Evolutionary conservation across 2,113 vertebrate species (phyloP).

Genomic region (Apus apus): DNA sequence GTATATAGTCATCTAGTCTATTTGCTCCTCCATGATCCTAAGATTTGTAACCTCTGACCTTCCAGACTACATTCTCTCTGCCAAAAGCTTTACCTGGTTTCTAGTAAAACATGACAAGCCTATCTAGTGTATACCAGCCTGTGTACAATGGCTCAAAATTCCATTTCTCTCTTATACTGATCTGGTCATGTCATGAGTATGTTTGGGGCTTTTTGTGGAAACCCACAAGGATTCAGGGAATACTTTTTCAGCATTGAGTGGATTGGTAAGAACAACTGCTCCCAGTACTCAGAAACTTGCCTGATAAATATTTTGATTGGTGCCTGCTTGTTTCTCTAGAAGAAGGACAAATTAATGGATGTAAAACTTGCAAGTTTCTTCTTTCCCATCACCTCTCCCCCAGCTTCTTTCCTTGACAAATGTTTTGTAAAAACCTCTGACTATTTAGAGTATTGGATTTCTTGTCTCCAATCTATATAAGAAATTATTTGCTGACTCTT

Average conservation of each 20-base stretch:
- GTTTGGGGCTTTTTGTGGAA: background rate
- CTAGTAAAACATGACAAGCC: background rate
- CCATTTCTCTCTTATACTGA: background rate
- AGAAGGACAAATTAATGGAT: background rate
- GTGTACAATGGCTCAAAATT: background rate
- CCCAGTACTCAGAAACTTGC: background rate
- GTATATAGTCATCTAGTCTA: background rate
- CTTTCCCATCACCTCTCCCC: background rate
- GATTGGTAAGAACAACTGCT: background rate
- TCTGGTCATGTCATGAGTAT: background rate
- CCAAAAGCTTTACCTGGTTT: background rate
- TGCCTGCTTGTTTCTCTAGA: background rate
- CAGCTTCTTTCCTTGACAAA: background rate
- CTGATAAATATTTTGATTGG: background rate
- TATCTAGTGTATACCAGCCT: accelerated
- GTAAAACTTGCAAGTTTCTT: background rate
- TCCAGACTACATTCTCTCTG: background rate
- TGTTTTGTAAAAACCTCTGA: background rate
- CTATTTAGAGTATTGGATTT: background rate
- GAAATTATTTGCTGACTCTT: background rate
- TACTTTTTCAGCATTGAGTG: background rate
- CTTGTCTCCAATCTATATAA: background rate
- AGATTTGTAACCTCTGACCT: background rate
- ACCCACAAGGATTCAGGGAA: background rate
- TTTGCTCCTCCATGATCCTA: background rate